Evolutionary conservation across 2,888 invertebrate genomes (phyloP).

Genomic region (Diplolepis rosae): DNA sequence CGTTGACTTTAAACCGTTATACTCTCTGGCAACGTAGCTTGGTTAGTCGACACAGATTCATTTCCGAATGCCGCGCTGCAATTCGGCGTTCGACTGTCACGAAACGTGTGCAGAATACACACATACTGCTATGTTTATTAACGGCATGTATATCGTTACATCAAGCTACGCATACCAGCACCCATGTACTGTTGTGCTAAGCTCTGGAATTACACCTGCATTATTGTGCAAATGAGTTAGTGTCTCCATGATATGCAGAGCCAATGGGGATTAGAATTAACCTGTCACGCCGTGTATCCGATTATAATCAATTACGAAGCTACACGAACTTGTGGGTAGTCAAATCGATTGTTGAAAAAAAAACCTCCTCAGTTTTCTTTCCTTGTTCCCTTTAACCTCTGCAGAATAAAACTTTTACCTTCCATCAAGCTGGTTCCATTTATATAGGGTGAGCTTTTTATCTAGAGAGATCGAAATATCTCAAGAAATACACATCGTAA

Average conservation of each 20-base stretch:
- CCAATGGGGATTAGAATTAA: slow-evolving; percentile 49
- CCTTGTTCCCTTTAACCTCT: no score
- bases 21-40: slow-evolving; percentile 13
- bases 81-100: slow-evolving; percentile 37
- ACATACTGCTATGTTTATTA: slow-evolving; percentile 43
- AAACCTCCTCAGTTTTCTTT: no score
- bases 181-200: slow-evolving; percentile 40
- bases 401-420: no score
- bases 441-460: no score
- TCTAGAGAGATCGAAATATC: no score
- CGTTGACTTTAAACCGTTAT: slow-evolving; percentile 39
- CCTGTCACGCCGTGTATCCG: slow-evolving; percentile 45
- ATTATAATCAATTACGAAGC: slow-evolving; percentile 39
- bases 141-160: slow-evolving; percentile 38
- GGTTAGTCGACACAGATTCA: slow-evolving; percentile 47
- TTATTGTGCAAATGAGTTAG: slow-evolving; percentile 68
- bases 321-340: background rate
- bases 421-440: no score
- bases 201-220: slow-evolving; percentile 61
- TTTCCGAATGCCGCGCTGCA: slow-evolving; percentile 42
- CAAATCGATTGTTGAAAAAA: background rate
- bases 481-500: no score
- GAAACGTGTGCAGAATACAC: slow-evolving; percentile 38
- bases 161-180: slow-evolving; percentile 34
- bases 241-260: slow-evolving; percentile 58